phyloP scores from a whole-genome alignment of 2,113 vertebrate genomes.

The Uria lomvia region DNA sequence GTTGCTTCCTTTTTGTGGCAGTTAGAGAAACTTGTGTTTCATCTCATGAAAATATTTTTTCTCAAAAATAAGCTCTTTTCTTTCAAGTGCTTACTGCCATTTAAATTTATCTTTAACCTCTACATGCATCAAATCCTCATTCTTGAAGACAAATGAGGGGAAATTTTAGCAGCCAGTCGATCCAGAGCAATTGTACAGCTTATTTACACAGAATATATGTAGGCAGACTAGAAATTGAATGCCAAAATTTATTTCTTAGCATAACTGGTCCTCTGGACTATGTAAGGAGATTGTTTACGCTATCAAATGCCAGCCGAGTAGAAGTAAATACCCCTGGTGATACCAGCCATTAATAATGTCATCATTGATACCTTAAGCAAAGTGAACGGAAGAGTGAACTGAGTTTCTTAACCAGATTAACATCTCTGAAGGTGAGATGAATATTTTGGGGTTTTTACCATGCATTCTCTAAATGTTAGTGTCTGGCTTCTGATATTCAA shows the following conservation, averaged over 20 bases:
- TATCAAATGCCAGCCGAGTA: background rate
- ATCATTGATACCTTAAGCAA: background rate
- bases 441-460: fast-evolving
- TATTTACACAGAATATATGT: background rate
- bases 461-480: background rate
- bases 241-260: background rate
- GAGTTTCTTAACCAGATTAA: background rate
- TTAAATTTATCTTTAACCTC: background rate
- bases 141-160: background rate
- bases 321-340: background rate
- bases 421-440: background rate
- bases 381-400: background rate
- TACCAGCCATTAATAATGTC: background rate
- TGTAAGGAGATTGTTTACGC: background rate
- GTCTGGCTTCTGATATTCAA: background rate
- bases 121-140: background rate
- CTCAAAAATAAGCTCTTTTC: background rate
- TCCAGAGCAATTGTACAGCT: background rate
- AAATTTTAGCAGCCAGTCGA: background rate
- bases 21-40: background rate
- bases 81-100: background rate
- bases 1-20: background rate
- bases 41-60: background rate
- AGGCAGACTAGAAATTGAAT: background rate
- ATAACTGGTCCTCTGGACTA: background rate